Conservation (phyloP, 2,113 vertebrate species). For the Morone saxatilis region DNA sequence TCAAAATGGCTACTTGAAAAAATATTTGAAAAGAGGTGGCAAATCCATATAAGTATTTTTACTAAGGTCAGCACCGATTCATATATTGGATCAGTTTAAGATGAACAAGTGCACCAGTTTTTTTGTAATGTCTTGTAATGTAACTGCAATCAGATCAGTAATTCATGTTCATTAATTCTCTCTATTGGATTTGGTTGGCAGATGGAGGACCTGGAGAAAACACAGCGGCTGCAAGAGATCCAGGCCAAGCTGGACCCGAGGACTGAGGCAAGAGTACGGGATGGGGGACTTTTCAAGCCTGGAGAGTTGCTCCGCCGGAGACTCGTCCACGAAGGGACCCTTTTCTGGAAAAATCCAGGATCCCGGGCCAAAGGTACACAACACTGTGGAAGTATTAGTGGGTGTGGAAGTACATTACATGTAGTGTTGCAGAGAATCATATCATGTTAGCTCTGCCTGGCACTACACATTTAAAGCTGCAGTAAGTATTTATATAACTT, state of each 20-base stretch:
- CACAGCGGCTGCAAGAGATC: slow-evolving; percentile 89
- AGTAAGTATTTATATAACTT: too few species aligned
- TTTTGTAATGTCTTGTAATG: too few species aligned
- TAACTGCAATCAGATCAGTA: too few species aligned
- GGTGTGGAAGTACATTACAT: background rate
- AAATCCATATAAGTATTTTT: too few species aligned
- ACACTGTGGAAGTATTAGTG: background rate
- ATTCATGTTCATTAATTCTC: background rate
- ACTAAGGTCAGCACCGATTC: too few species aligned
- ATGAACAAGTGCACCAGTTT: too few species aligned
- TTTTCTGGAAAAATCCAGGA: slow-evolving; percentile 91
- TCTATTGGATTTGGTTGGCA: slow-evolving; percentile 67
- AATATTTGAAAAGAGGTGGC: too few species aligned
- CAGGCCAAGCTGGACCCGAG: slow-evolving; percentile 87
- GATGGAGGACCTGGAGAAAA: slow-evolving; percentile 89
- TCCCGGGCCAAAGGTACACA: slow-evolving; percentile 88
- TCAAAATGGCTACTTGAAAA: too few species aligned
- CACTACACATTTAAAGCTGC: too few species aligned
- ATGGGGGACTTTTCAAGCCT: slow-evolving; percentile 84
- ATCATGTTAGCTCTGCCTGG: too few species aligned
- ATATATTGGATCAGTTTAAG: too few species aligned
- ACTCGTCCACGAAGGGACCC: slow-evolving; percentile 89
- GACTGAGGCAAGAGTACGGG: slow-evolving; percentile 80
- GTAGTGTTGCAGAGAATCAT: too few species aligned
- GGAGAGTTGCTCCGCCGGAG: slow-evolving; percentile 89